phyloP scores from a whole-genome alignment of 92 coral and sea anemone genomes.

The Actinernus sp. region DNA sequence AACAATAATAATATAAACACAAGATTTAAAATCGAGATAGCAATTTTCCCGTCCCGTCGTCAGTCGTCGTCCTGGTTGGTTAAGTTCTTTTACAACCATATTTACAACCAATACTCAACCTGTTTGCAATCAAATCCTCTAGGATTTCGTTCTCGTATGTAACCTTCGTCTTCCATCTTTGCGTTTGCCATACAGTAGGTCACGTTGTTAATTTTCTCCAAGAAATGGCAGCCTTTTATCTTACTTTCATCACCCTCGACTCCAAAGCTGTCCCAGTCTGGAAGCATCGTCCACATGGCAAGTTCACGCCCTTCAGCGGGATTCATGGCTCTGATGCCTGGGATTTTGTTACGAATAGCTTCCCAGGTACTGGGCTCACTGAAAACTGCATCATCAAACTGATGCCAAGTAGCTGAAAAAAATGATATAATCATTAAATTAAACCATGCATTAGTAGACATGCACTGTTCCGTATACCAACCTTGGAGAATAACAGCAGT shows the following conservation, averaged over 20 bases:
- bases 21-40: no score
- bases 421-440: background rate
- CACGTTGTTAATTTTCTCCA: conserved; percentile 20
- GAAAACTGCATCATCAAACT: conserved; percentile 64
- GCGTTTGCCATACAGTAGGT: conserved; percentile 53
- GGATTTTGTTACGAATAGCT: conserved; percentile 16
- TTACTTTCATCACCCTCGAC: no score
- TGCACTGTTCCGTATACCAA: background rate
- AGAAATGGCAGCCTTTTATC: conserved; percentile 26
- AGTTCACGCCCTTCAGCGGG: conserved; percentile 45
- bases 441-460: background rate
- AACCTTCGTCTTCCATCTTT: background rate
- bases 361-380: background rate
- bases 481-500: no score
- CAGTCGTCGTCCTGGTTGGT: no score
- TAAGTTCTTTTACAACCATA: no score
- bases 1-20: no score
- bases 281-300: conserved; percentile 49
- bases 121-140: conserved; percentile 3
- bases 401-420: conserved; percentile 57
- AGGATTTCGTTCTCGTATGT: background rate
- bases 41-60: no score
- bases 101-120: background rate
- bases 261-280: no score
- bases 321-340: conserved; percentile 12